Base-by-base conservation (phyloP, 2,888 invertebrate genomes). In the Drosophila gaucha region DNA sequence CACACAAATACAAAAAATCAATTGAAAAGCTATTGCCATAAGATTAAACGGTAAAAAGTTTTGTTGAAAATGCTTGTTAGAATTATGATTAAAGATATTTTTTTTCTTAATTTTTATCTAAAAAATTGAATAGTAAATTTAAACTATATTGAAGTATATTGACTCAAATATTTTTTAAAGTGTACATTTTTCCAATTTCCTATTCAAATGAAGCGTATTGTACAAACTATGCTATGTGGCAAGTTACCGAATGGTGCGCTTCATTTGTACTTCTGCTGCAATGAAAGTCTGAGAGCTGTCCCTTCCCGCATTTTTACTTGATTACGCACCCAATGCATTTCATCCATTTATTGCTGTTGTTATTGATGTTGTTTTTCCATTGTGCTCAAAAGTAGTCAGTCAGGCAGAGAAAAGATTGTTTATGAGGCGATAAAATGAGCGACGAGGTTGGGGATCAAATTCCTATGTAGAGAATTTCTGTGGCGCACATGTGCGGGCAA, bases 381-480 rank as follows among this genome's bases (percentile, higher is more conserved):
- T 58, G 50, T 64, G 46, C 43, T 68, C 50, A 30, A 60, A n/a
- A 56, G 41, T 28, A 41, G 50, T 50, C 52, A 36, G 41, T 43
- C 33, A 60, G 63, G 31, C 67, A 54, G 43, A 50, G 57, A 54
- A 52, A 59, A 73, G 55, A 71, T 74, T 73, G 64, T 74, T 77
- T 74, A 68, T 64, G 64, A 68, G 54, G 74, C 56, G 73, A 74
- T 74, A 67, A 64, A 77, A 58, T 57, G 47, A 59, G 52, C 52
- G 43, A 35, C 33, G 56, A 24, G 51, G 38, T 51, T 56, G 55
- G 49, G 55, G 52, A 49, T 65, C 38, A 71, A 65, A 65, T 72
- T 55, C 64, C 55, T 39, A 50, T 63, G 52, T 38, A 28, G 20
- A 62, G 46, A 51, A 67, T 49, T 49, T 65, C 18, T 35, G 26